Evolutionary conservation across 2,797 vertebrate genomes (phyloP).

Genomic region (Alcedo quadribrachys): DNA sequence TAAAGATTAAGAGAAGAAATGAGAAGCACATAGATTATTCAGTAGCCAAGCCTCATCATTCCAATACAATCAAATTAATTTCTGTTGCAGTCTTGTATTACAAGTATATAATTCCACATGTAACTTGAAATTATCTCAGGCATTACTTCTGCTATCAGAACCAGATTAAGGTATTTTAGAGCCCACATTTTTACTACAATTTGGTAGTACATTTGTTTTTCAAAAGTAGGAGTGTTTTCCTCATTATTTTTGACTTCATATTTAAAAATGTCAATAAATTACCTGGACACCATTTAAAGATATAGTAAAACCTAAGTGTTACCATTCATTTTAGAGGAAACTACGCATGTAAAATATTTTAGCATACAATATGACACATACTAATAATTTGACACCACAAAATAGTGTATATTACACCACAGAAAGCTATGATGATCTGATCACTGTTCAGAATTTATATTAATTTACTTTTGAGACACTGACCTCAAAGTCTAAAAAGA

Average conservation of each 20-base stretch:
- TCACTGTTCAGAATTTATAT: background rate
- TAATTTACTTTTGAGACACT: background rate
- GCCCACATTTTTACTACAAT: background rate
- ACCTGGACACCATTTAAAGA: background rate
- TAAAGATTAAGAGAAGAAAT: background rate
- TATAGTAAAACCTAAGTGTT: fast-evolving
- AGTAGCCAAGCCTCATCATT: background rate
- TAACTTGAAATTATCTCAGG: background rate
- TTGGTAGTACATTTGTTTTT: background rate
- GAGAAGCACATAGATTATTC: background rate
- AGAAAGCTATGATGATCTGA: background rate
- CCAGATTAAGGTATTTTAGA: background rate
- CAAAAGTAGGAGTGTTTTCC: background rate
- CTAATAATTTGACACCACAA: background rate
- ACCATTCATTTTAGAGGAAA: background rate
- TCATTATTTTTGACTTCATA: background rate
- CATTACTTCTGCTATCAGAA: background rate
- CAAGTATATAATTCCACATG: background rate
- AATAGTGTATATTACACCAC: background rate
- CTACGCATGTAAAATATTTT: background rate
- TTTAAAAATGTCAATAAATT: background rate
- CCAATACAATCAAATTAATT: background rate
- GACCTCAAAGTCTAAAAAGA: background rate
- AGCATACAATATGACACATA: background rate
- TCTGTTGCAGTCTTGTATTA: background rate